A percentile compares a stretch with the other conserved stretches of the same genome.
These are phyloP conservation scores for Penaeus indicus DNA, from an alignment of 1,140 invertebrate genomes.

Conservation along the genomic window DNA sequence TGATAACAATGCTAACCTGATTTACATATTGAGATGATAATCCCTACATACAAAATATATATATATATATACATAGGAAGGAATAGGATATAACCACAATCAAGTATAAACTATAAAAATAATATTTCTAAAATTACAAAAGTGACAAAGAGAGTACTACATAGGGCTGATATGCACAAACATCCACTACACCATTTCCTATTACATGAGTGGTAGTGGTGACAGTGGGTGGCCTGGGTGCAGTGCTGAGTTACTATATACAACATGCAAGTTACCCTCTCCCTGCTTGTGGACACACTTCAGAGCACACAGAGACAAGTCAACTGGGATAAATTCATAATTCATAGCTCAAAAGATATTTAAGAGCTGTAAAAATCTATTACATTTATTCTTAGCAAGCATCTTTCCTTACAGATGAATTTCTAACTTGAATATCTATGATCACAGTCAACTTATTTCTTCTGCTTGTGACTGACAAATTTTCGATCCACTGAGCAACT, in stretches of 20 bases:
- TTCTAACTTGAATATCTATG: not conserved
- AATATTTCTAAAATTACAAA: too few species aligned
- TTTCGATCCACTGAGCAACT: conserved; percentile 62
- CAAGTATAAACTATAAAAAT: too few species aligned
- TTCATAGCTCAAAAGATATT: conserved; percentile 50
- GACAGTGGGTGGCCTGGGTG: too few species aligned
- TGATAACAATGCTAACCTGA: too few species aligned
- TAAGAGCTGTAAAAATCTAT: not conserved
- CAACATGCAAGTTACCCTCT: conserved; percentile 50
- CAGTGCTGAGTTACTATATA: conserved; percentile 14
- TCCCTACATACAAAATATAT: too few species aligned
- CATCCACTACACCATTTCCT: too few species aligned
- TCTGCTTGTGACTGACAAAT: conserved; percentile 54
- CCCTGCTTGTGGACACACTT: conserved; percentile 37
- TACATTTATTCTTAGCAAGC: not conserved
- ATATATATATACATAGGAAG: too few species aligned
- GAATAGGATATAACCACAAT: too few species aligned
- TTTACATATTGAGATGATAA: too few species aligned
- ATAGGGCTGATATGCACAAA: too few species aligned
- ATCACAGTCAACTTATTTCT: conserved; percentile 59
- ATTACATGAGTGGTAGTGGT: too few species aligned
- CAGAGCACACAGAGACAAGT: conserved; percentile 49
- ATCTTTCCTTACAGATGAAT: not conserved
- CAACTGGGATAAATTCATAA: conserved; percentile 48
- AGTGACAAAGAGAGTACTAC: too few species aligned